Evolutionary conservation across 2,888 invertebrate species (phyloP).

Genomic region (Ganaspis brasiliensis): DNA sequence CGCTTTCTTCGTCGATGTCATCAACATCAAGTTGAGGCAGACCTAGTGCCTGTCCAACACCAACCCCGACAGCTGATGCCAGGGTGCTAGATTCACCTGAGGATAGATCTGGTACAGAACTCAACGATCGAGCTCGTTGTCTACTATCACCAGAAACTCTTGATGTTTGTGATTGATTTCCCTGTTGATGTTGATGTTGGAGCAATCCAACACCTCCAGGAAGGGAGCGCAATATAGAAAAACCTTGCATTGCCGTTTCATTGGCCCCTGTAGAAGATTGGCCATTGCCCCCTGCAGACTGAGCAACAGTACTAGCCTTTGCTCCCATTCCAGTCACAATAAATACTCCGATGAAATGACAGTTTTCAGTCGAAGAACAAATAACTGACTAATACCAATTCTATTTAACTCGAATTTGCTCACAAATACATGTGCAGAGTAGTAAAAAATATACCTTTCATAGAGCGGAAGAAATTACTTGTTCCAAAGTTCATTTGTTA

Average conservation of each 20-base stretch:
- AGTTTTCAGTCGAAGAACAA: neutral
- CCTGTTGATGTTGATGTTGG: conserved; percentile 80
- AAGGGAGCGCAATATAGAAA: conserved; percentile 87
- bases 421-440: neutral
- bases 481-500: conserved; percentile 3
- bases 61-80: conserved; percentile 84
- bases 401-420: neutral
- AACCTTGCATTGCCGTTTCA: conserved; percentile 83
- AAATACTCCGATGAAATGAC: conserved; percentile 44
- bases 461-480: neutral
- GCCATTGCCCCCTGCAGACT: conserved; percentile 82
- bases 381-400: conserved; percentile 1
- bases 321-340: conserved; percentile 86
- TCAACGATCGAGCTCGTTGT: conserved; percentile 91
- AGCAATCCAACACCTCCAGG: conserved; percentile 87
- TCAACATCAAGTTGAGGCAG: conserved; percentile 86
- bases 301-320: conserved; percentile 89
- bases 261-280: conserved; percentile 89
- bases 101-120: conserved; percentile 90
- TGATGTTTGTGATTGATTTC: conserved; percentile 75
- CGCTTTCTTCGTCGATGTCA: conserved; percentile 84
- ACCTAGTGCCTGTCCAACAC: conserved; percentile 86
- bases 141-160: conserved; percentile 80
- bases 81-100: conserved; percentile 84
- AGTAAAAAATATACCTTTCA: conserved; percentile 5